phyloP scores from a whole-genome alignment of 2,113 vertebrate species.

The Muntiacus reevesi region DNA sequence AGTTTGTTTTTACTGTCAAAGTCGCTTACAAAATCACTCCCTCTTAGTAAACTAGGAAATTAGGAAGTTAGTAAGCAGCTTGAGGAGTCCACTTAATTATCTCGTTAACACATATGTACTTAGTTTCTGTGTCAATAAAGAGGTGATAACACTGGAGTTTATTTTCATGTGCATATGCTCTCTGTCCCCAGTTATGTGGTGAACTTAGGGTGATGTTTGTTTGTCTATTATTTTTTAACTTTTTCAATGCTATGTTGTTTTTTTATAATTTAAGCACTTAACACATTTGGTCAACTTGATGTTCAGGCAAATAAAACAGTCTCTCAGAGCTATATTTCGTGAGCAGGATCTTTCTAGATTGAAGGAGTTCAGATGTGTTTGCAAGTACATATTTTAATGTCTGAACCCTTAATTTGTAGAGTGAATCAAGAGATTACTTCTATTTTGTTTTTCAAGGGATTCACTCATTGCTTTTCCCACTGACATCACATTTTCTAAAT shows the following conservation, averaged over 20 bases:
- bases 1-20: constrained; percentile 55
- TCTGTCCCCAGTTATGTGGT: not conserved
- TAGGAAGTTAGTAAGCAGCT: constrained; percentile 29
- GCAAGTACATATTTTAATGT: not conserved
- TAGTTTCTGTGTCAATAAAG: not conserved
- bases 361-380: not conserved
- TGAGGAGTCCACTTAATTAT: constrained; percentile 42
- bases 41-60: not conserved
- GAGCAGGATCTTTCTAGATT: not conserved
- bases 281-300: not conserved
- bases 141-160: not conserved
- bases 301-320: not conserved
- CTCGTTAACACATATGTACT: not conserved
- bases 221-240: not conserved
- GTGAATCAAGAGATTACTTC: not conserved
- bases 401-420: not conserved
- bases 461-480: not conserved
- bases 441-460: not conserved
- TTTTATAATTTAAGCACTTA: not conserved
- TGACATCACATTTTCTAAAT: not conserved
- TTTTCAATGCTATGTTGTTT: not conserved
- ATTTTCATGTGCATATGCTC: not conserved
- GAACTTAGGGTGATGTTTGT: not conserved
- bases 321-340: not conserved
- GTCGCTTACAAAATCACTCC: constrained; percentile 57